Conservation (phyloP, 1,140 invertebrate genomes). For the Arctopsyche grandis region DNA sequence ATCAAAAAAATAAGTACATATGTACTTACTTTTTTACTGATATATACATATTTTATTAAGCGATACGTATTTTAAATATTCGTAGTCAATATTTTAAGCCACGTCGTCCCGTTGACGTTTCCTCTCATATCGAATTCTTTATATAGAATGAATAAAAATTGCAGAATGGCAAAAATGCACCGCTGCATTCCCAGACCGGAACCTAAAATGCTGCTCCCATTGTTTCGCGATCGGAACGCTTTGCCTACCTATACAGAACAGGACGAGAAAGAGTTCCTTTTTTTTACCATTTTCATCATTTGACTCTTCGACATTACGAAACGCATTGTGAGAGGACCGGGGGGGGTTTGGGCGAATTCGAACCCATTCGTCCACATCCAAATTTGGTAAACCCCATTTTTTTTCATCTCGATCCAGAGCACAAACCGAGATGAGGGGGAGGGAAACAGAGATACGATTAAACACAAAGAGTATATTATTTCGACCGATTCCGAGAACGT, state of each 20-base stretch:
- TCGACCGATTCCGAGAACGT: background rate
- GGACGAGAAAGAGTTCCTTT: background rate
- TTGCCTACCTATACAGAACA: background rate
- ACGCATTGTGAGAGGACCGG: slow-evolving; percentile 45
- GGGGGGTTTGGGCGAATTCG: slow-evolving; percentile 40
- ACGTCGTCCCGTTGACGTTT: background rate
- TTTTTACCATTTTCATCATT: slow-evolving; percentile 34
- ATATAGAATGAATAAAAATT: slow-evolving; percentile 41
- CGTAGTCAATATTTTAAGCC: background rate
- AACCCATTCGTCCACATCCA: slow-evolving; percentile 40
- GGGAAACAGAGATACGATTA: background rate
- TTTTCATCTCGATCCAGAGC: background rate
- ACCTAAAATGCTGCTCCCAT: slow-evolving; percentile 50
- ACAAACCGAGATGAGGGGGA: background rate
- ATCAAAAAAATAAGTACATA: no score
- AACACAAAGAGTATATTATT: background rate
- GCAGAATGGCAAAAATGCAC: slow-evolving; percentile 48
- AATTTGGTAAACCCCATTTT: slow-evolving; percentile 43
- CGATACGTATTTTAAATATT: no score
- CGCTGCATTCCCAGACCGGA: slow-evolving; percentile 50
- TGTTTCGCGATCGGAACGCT: slow-evolving; percentile 49
- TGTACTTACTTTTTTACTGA: no score
- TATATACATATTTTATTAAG: no score
- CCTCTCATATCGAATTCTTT: slow-evolving; percentile 8
- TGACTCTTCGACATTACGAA: slow-evolving; percentile 38